Percentiles rank a stretch among this genome's conserved stretches.
These are phyloP conservation scores for Gymnoscelis rufifasciata DNA, from an alignment of 2,888 invertebrate species.

Conservation along the genomic window DNA sequence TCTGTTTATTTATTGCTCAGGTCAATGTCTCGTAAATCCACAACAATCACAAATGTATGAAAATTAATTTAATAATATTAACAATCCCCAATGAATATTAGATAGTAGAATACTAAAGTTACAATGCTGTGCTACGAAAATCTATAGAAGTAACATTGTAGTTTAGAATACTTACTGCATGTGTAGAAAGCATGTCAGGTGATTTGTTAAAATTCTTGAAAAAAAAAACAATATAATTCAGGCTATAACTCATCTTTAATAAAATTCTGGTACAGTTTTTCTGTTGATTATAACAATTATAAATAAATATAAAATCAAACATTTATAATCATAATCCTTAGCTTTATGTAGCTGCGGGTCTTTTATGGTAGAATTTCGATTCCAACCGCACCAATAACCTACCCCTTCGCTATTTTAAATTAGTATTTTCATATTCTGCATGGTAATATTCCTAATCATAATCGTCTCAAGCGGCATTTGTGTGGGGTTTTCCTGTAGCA, in stretches of 20 bases:
- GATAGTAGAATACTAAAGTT: constrained; percentile 17
- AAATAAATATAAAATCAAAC: no score
- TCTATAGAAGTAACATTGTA: constrained; percentile 30
- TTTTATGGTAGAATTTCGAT: background rate
- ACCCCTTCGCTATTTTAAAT: background rate
- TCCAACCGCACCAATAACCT: constrained; percentile 5
- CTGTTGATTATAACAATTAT: background rate
- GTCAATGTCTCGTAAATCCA: background rate
- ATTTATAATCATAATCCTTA: no score
- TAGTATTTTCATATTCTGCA: constrained; percentile 10
- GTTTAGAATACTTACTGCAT: constrained; percentile 38
- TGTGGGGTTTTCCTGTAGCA: constrained; percentile 70
- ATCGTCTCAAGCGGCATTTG: constrained; percentile 49
- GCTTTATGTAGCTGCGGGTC: background rate
- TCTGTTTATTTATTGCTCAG: no score
- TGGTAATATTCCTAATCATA: constrained; percentile 7
- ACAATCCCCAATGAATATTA: constrained; percentile 1
- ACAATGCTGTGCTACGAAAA: constrained; percentile 68
- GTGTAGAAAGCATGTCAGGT: constrained; percentile 33
- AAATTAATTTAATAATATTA: background rate
- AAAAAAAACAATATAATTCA: no score
- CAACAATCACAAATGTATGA: background rate
- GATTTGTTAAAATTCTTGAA: constrained; percentile 3
- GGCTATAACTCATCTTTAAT: no score
- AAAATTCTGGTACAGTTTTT: background rate